Evolutionary conservation across 2,113 vertebrate genomes (phyloP).

Genomic region (Rhadina sibilatrix): DNA sequence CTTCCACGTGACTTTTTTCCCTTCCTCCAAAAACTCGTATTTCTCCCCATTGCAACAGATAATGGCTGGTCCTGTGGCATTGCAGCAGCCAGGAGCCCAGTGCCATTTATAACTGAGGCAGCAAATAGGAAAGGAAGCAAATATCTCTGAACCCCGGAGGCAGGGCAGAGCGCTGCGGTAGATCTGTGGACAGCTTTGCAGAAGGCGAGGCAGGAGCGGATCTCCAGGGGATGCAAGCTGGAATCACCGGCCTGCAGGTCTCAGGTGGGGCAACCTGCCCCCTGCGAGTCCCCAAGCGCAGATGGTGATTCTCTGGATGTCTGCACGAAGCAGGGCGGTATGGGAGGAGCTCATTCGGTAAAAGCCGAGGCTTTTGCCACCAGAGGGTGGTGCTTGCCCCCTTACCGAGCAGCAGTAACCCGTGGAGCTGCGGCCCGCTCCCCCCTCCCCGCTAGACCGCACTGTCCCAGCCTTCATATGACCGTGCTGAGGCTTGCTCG

Average conservation of each 20-base stretch:
- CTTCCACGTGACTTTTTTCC: neutral
- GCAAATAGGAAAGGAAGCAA: neutral
- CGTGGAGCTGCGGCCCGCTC: neutral
- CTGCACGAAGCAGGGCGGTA: neutral
- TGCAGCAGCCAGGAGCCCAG: neutral
- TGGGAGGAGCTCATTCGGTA: neutral
- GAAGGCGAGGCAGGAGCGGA: neutral
- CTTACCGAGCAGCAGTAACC: neutral
- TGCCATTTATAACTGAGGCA: neutral
- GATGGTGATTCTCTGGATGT: neutral
- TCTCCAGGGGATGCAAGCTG: neutral
- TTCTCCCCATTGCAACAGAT: neutral
- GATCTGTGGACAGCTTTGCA: neutral
- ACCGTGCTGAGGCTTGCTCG: neutral
- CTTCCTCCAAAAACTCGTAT: neutral
- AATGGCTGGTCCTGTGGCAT: neutral
- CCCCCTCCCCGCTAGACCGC: neutral
- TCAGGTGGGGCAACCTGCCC: neutral
- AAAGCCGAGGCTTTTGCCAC: neutral
- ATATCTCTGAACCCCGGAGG: neutral
- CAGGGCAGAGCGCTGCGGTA: neutral
- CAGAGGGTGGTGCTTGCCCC: constrained; percentile 19
- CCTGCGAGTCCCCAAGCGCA: neutral
- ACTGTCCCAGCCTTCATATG: neutral
- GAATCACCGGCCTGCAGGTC: neutral